Conservation (phyloP, 2,888 invertebrate species). For the Scaptodrosophila latifasciaeformis region DNA sequence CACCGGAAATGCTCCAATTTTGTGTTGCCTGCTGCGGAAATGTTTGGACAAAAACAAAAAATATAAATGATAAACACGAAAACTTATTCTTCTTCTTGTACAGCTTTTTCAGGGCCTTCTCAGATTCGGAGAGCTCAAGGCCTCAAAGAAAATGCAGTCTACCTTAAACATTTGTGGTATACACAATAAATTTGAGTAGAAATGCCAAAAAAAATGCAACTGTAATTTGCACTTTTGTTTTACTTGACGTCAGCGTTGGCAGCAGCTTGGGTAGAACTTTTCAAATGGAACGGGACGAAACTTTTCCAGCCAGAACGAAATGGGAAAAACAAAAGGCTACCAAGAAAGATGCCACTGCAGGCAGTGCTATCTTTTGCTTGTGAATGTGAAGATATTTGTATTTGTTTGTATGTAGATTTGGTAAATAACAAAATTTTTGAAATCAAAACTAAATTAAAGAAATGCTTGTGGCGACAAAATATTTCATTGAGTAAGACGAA, state of each 20-base stretch:
- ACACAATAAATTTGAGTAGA: not conserved
- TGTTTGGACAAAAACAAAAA: conserved; percentile 28
- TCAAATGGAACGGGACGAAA: conserved; percentile 23
- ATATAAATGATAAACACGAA: conserved; percentile 2
- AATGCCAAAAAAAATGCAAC: conserved; percentile 42
- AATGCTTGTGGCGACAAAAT: conserved; percentile 59
- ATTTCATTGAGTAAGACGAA: no score
- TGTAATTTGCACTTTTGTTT: conserved; percentile 63
- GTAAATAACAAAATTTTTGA: conserved; percentile 38
- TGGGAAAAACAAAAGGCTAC: conserved; percentile 21
- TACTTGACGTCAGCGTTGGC: conserved; percentile 13
- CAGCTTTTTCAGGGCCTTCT: no score
- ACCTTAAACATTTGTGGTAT: no score
- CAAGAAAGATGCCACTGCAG: no score
- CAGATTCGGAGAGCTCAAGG: not conserved
- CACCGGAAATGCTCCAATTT: conserved; percentile 63
- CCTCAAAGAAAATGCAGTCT: not conserved
- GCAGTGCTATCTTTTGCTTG: no score
- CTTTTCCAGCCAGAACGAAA: conserved; percentile 45
- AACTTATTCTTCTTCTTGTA: no score
- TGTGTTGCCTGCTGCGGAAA: conserved; percentile 49
- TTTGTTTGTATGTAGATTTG: no score
- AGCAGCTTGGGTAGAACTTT: conserved; percentile 34
- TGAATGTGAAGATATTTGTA: no score
- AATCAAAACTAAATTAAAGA: conserved; percentile 61